Conservation (phyloP, 2,888 invertebrate genomes). For the Pogonocherus hispidulus region DNA sequence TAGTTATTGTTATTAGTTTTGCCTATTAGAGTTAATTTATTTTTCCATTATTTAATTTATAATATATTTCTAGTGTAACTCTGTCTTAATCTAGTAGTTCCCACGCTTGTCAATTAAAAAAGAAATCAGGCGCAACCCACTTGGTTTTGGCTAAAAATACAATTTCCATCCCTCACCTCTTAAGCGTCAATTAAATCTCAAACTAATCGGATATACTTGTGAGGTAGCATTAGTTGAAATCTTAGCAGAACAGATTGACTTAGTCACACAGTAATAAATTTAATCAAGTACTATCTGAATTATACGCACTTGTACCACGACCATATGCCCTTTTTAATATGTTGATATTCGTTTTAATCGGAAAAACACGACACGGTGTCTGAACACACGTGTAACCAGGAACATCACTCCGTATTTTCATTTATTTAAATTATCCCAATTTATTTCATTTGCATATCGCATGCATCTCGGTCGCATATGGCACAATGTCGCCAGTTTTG, state of each 20-base stretch:
- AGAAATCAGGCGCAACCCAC: slow-evolving; percentile 12
- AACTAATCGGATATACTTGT: slow-evolving; percentile 40
- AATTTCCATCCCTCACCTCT: slow-evolving; percentile 33
- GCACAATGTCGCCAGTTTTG: slow-evolving; percentile 55
- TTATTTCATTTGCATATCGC: slow-evolving; percentile 64
- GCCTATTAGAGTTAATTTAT: no score
- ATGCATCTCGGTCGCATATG: slow-evolving; percentile 62
- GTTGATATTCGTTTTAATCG: slow-evolving; percentile 61
- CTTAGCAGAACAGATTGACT: slow-evolving; percentile 41
- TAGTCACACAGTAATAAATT: slow-evolving; percentile 45
- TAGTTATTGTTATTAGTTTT: no score
- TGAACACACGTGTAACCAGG: slow-evolving; percentile 62
- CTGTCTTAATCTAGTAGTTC: not conserved
- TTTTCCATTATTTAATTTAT: no score
- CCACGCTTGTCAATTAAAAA: slow-evolving; percentile 9
- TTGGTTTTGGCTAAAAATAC: slow-evolving; percentile 37
- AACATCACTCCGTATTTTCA: slow-evolving; percentile 62
- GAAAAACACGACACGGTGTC: slow-evolving; percentile 59
- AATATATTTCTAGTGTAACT: no score
- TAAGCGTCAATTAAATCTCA: slow-evolving; percentile 26
- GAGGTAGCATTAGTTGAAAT: slow-evolving; percentile 38
- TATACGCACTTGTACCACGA: slow-evolving; percentile 42
- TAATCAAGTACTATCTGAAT: slow-evolving; percentile 47
- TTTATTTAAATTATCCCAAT: slow-evolving; percentile 64
- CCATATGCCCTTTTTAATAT: slow-evolving; percentile 62